Base-by-base conservation (phyloP, 1,140 invertebrate species). In the Trinorchestia longiramus region DNA sequence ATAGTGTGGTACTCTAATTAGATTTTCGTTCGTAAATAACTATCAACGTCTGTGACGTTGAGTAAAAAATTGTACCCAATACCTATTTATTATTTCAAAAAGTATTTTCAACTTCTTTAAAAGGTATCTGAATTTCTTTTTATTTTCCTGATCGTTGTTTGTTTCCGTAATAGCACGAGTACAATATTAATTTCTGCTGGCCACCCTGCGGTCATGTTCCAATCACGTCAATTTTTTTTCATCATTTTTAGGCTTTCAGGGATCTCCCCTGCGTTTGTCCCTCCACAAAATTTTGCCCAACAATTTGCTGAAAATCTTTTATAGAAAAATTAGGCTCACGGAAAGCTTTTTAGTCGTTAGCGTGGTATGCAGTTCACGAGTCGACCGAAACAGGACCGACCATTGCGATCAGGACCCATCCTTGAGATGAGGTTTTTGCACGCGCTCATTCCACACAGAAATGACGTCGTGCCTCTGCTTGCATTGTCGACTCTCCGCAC, bases 251-350 rank as follows among this genome's bases (percentile, higher is more conserved):
- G 87, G 88, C 36, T 53, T 53, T 53, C 6, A 87, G 87, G 88
- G 43, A 90, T 4, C 11, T 0, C 3, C 88, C 88, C 6, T 90
- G 6, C 28, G 43, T 11, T 28, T 23, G 62, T 77, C 43, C 43
- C 88, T 42, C 88, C n/a, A 43, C 88, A 42, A 90, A 90, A 42
- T 28, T 90, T 90, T 90, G 43, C 88, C 43, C 4, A 43, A 90
- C 36, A 90, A 42, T 90, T 90, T 90, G 88, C 11, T 41, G 88
- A 28, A 90, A 90, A 42, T 90, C 41, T 90, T 90, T 90, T 90
- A 4, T 42, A 42, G 23, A 41, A 90, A 90, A 90, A 42, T 17
- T 8, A 1, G 88, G 88, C 41, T 17, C 23, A 42, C 6, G n/a
- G 43, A 41, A 0, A 41, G 88, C 28, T 43, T 90, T 43, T 42